Conservation (phyloP, 35 echinoderm and acorn worm genomes). For the Lytechinus pictus region DNA sequence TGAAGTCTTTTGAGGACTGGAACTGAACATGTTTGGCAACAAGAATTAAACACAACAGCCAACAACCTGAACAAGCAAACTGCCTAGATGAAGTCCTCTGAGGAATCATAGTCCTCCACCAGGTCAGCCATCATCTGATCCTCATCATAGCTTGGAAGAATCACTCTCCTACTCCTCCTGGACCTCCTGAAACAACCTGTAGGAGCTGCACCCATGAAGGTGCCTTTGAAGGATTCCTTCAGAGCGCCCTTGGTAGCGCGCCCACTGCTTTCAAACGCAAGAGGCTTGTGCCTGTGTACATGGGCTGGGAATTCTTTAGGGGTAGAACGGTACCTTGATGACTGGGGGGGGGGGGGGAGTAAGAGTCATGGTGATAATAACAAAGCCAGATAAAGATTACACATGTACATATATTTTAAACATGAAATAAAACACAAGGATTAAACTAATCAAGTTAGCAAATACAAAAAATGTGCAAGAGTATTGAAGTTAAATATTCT, state of each 20-base stretch:
- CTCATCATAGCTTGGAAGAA: background rate
- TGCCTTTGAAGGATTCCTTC: background rate
- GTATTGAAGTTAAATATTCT: too few species aligned
- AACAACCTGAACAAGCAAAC: background rate
- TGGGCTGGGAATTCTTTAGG: background rate
- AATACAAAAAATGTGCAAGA: too few species aligned
- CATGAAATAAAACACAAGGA: too few species aligned
- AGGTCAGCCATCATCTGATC: slow-evolving; percentile 22
- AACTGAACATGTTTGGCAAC: background rate
- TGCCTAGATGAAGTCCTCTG: slow-evolving; percentile 35
- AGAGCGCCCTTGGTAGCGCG: background rate
- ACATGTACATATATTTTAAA: too few species aligned
- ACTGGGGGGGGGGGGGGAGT: background rate
- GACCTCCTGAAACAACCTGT: background rate
- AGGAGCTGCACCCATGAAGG: background rate
- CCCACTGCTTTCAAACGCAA: slow-evolving; percentile 20
- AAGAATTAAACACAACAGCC: background rate
- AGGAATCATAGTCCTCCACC: slow-evolving; percentile 14
- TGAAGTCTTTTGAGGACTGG: too few species aligned
- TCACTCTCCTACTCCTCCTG: background rate
- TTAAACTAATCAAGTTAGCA: too few species aligned
- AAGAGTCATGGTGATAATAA: background rate
- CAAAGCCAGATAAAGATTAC: background rate
- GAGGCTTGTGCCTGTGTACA: background rate
- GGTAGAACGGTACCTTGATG: slow-evolving; percentile 30